These are phyloP conservation scores for Alfaro cultratus DNA, from an alignment of 2,797 vertebrate species.

Conservation along the genomic window DNA sequence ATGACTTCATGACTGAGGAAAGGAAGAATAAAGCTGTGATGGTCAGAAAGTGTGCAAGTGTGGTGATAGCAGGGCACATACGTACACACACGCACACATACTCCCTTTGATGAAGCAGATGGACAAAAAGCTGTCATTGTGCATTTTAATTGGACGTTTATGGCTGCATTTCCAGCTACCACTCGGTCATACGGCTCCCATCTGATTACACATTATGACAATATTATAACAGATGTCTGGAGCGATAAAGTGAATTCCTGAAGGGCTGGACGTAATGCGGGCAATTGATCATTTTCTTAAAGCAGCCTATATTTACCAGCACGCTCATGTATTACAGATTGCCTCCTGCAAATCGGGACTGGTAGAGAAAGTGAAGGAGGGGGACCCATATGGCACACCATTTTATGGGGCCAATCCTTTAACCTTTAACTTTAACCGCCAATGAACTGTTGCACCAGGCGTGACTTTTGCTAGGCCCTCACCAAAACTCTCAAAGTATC, in stretches of 20 bases:
- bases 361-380: constrained; percentile 24
- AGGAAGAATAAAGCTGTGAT: constrained; percentile 40
- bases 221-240: constrained; percentile 99
- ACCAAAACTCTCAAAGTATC: constrained; percentile 69
- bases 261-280: constrained; percentile 96
- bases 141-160: constrained; percentile 97
- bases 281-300: constrained; percentile 99
- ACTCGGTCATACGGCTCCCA: constrained; percentile 93
- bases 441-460: constrained; percentile 84
- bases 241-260: constrained; percentile 99
- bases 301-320: constrained; percentile 92
- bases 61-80: constrained; percentile 26
- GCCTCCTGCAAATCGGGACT: constrained; percentile 90
- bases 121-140: constrained; percentile 96
- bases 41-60: constrained; percentile 27
- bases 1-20: constrained; percentile 28
- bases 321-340: constrained; percentile 94
- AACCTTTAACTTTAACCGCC: constrained; percentile 61
- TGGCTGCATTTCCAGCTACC: constrained; percentile 91
- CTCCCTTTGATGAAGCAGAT: constrained; percentile 90
- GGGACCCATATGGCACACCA: constrained; percentile 90
- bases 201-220: constrained; percentile 99
- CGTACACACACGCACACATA: constrained; percentile 5
- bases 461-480: constrained; percentile 58
- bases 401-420: constrained; percentile 86